Evolutionary conservation across 2,113 vertebrate genomes (phyloP).

Genomic region (Erythrolamprus reginae): DNA sequence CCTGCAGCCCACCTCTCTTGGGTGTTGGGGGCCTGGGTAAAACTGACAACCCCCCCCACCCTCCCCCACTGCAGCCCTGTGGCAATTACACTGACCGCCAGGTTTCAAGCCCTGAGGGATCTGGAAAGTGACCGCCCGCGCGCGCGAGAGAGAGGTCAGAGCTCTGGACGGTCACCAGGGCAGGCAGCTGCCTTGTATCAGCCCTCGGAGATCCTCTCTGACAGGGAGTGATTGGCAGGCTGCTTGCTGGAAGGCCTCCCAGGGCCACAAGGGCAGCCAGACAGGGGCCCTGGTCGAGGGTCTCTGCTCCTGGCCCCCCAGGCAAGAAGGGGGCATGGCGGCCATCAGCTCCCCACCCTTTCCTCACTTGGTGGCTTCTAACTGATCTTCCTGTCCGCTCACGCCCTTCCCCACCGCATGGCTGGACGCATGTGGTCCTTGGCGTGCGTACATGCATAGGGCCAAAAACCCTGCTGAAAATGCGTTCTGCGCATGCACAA

Average conservation of each 20-base stretch:
- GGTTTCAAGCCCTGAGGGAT: neutral
- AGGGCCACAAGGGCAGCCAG: neutral
- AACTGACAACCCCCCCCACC: neutral
- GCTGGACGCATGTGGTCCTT: too few species aligned
- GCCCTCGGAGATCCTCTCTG: too few species aligned
- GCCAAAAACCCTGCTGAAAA: too few species aligned
- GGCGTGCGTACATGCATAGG: too few species aligned
- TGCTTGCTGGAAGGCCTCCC: neutral
- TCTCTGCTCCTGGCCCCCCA: neutral
- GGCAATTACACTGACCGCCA: neutral
- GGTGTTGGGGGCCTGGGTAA: neutral
- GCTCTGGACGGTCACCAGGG: neutral
- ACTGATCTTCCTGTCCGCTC: too few species aligned
- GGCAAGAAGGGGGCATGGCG: neutral
- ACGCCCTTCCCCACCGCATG: too few species aligned
- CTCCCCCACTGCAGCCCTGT: neutral
- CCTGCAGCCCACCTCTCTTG: neutral
- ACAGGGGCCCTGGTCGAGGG: too few species aligned
- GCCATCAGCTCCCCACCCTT: neutral
- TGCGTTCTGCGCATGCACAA: too few species aligned
- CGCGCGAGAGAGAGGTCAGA: neutral
- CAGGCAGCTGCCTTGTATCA: neutral
- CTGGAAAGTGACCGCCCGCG: too few species aligned
- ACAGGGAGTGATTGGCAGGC: neutral
- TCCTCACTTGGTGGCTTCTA: neutral